Percentiles rank a stretch among this genome's conserved stretches.
phyloP scores from a whole-genome alignment of 2,888 invertebrate species.

The Hypselothyrea guttata region DNA sequence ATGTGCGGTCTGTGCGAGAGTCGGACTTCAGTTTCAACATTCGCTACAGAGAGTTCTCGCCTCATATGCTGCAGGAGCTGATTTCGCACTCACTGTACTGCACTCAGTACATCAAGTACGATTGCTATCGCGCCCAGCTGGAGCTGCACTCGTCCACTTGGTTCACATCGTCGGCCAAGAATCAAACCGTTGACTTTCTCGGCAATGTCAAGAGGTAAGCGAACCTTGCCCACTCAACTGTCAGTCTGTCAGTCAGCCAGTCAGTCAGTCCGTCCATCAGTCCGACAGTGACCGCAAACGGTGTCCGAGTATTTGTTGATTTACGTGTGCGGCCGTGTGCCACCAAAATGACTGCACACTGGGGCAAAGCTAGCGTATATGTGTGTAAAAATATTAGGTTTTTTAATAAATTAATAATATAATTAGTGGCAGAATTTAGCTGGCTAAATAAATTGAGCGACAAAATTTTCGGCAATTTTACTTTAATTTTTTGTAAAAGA shows the following conservation, averaged over 20 bases:
- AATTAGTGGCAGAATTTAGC: too few species aligned
- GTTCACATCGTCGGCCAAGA: conserved; percentile 91
- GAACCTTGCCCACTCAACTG: conserved; percentile 26
- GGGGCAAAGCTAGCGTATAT: neutral
- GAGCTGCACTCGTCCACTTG: conserved; percentile 94
- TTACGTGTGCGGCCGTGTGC: conserved; percentile 44
- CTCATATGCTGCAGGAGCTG: conserved; percentile 94
- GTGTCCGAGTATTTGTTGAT: conserved; percentile 40
- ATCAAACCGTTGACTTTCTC: conserved; percentile 91
- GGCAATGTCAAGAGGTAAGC: conserved; percentile 90
- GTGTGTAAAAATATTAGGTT: neutral
- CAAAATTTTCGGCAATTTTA: too few species aligned
- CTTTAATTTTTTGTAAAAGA: too few species aligned
- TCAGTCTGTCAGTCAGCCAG: conserved; percentile 13
- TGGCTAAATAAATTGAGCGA: too few species aligned
- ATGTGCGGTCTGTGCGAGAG: conserved; percentile 90
- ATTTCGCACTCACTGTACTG: conserved; percentile 95
- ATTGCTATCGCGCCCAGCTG: conserved; percentile 93
- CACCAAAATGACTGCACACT: conserved; percentile 23
- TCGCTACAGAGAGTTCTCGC: conserved; percentile 93
- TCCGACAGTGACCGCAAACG: neutral
- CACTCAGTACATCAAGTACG: conserved; percentile 94
- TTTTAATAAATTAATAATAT: too few species aligned
- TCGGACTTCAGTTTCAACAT: conserved; percentile 93
- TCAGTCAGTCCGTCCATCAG: neutral